Conservation (phyloP, 2,797 vertebrate genomes). For the Paguma larvata region DNA sequence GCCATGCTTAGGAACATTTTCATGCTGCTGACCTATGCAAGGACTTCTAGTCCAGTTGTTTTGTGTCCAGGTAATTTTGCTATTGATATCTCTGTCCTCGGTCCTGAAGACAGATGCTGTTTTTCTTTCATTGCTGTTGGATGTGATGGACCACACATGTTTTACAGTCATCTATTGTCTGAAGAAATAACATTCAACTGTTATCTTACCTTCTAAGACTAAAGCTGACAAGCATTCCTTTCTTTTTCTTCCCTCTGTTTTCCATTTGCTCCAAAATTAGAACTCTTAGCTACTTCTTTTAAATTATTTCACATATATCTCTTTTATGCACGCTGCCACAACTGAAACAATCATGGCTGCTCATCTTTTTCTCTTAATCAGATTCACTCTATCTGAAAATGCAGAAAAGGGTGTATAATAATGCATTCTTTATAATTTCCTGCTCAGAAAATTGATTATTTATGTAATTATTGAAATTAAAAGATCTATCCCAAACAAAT, state of each 20-base stretch:
- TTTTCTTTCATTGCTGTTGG: neutral
- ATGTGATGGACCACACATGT: neutral
- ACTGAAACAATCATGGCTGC: neutral
- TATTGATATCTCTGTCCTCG: neutral
- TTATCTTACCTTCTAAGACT: neutral
- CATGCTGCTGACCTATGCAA: neutral
- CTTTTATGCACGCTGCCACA: neutral
- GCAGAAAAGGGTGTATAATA: neutral
- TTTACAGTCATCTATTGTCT: neutral
- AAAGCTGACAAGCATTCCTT: neutral
- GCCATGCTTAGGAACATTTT: neutral
- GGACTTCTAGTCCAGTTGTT: neutral
- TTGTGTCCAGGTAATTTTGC: neutral
- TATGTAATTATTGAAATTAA: neutral
- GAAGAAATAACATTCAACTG: neutral
- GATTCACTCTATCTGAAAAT: neutral
- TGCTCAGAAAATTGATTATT: neutral
- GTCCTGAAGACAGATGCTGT: neutral
- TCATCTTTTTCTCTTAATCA: neutral
- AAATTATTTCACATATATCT: neutral
- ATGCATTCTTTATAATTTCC: neutral
- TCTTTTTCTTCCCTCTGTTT: neutral
- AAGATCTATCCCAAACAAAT: neutral
- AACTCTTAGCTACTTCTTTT: neutral
- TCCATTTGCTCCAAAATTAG: neutral